These are phyloP conservation scores for Hydraecia micacea DNA, from an alignment of 2,888 invertebrate species.

Conservation along the genomic window DNA sequence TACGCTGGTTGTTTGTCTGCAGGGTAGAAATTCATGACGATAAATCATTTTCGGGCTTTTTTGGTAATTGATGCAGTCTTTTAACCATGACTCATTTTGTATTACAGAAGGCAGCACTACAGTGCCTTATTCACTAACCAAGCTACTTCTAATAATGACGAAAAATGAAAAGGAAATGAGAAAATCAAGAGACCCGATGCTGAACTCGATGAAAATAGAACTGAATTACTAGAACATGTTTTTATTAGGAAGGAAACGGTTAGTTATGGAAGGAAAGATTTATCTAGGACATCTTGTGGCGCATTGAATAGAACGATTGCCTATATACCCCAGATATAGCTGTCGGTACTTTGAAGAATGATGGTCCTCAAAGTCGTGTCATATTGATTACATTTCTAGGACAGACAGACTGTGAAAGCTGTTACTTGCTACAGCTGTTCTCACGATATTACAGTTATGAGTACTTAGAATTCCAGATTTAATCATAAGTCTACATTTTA, in stretches of 20 bases:
- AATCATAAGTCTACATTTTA: neutral
- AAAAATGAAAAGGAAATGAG: constrained; percentile 2
- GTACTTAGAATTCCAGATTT: neutral
- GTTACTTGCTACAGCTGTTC: neutral
- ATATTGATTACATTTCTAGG: constrained; percentile 16
- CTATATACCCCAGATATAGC: neutral
- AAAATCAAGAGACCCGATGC: neutral
- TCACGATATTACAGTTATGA: neutral
- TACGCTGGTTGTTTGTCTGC: neutral
- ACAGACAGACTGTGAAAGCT: neutral
- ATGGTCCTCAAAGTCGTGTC: constrained; percentile 16
- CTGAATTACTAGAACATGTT: constrained; percentile 9
- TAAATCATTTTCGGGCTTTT: neutral
- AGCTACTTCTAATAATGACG: neutral
- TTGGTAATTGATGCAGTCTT: neutral
- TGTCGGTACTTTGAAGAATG: constrained; percentile 16
- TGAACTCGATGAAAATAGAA: neutral
- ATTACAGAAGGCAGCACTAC: neutral
- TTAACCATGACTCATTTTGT: neutral
- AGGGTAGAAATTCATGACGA: neutral
- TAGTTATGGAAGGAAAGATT: neutral
- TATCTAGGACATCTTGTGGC: neutral
- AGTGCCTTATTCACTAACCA: neutral
- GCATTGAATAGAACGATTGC: neutral
- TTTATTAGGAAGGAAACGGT: neutral